Percentiles rank a stretch among this genome's conserved stretches.
These are phyloP conservation scores for Drosophila nannoptera DNA, from an alignment of 1,140 invertebrate genomes.

Conservation along the genomic window DNA sequence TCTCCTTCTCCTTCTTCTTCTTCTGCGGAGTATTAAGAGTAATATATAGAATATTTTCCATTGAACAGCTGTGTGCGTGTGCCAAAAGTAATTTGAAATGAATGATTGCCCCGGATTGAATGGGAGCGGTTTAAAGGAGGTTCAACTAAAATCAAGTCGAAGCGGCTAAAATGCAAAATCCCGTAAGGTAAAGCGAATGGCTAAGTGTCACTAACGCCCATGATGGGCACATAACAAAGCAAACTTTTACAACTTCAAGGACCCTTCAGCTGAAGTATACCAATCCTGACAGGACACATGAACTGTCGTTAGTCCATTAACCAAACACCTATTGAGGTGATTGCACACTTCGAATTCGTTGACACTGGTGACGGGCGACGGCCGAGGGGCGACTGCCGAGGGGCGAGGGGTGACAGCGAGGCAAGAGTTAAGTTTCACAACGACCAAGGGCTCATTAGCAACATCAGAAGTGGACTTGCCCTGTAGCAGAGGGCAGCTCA, in stretches of 20 bases:
- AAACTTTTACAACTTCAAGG: constrained; percentile 13
- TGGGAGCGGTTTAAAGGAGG: too few species aligned
- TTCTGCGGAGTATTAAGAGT: too few species aligned
- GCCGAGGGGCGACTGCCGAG: too few species aligned
- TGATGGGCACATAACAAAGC: constrained; percentile 6
- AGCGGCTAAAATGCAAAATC: too few species aligned
- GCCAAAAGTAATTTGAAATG: too few species aligned
- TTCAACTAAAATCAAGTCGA: background rate
- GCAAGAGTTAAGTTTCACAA: constrained; percentile 28
- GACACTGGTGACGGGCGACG: background rate
- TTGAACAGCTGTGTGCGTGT: too few species aligned
- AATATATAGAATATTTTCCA: too few species aligned
- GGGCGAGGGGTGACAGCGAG: background rate
- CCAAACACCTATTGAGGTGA: constrained; percentile 33
- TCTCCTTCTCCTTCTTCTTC: too few species aligned
- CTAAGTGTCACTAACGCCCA: background rate
- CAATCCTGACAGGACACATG: constrained; percentile 6
- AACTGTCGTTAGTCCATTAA: constrained; percentile 32
- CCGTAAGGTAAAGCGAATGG: too few species aligned
- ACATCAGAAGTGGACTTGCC: constrained; percentile 29
- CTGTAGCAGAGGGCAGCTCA: constrained; percentile 18
- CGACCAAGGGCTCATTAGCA: constrained; percentile 38
- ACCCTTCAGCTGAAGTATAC: constrained; percentile 1
- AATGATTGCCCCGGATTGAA: too few species aligned
- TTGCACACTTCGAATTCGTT: constrained; percentile 13